phyloP scores from a whole-genome alignment of 2,797 vertebrate species.

The Sphaeramia orbicularis region DNA sequence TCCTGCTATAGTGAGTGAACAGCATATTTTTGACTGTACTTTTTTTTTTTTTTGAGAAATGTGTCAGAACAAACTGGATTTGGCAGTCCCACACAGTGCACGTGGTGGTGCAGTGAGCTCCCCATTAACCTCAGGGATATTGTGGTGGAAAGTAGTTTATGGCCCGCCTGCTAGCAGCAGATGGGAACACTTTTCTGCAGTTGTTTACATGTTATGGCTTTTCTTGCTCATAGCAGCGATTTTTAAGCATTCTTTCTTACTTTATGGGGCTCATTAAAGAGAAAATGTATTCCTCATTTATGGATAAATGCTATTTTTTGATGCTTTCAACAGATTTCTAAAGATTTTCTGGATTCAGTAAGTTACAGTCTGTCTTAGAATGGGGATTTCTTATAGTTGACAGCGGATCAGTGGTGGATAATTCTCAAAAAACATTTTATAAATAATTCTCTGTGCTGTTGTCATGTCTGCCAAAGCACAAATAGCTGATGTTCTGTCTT shows the following conservation, averaged over 20 bases:
- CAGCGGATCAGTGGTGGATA: too few species aligned
- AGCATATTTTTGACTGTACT: conserved; percentile 44
- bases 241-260: conserved; percentile 54
- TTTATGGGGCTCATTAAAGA: conserved; percentile 65
- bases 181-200: conserved; percentile 80
- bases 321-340: conserved; percentile 45
- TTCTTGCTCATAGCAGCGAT: conserved; percentile 70
- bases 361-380: conserved; percentile 4
- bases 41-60: conserved; percentile 45
- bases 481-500: too few species aligned
- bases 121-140: conserved; percentile 78
- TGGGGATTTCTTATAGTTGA: conserved; percentile 10
- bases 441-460: too few species aligned
- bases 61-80: conserved; percentile 60
- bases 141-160: conserved; percentile 73
- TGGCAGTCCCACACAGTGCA: conserved; percentile 55
- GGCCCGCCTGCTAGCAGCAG: conserved; percentile 73
- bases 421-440: too few species aligned
- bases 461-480: too few species aligned
- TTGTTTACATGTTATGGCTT: conserved; percentile 77
- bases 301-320: conserved; percentile 43
- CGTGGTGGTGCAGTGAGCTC: conserved; percentile 61
- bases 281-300: conserved; percentile 58
- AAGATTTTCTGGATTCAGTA: conserved; percentile 43
- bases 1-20: conserved; percentile 11